Evolutionary conservation across 2,113 vertebrate genomes (phyloP).

Genomic region (Podarcis muralis): DNA sequence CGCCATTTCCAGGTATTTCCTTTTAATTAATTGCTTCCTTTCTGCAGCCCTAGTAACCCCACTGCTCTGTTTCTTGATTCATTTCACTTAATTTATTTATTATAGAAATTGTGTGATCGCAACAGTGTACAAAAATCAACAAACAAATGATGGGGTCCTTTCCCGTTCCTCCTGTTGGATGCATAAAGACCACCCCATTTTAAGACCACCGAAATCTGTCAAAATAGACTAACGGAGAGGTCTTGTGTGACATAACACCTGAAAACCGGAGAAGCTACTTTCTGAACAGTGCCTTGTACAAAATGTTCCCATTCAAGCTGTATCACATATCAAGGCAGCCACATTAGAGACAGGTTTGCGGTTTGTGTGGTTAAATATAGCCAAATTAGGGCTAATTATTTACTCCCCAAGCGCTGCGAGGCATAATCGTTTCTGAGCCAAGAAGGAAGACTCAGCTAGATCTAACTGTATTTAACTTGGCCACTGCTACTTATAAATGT

Average conservation of each 20-base stretch:
- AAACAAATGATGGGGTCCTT: background rate
- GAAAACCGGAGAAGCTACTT: background rate
- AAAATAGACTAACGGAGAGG: background rate
- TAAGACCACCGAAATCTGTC: background rate
- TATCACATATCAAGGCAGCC: constrained; percentile 2
- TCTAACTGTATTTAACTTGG: background rate
- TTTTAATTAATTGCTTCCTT: background rate
- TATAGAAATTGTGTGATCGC: background rate
- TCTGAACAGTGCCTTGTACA: background rate
- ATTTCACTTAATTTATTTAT: background rate
- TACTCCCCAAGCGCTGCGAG: background rate
- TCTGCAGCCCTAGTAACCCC: no score
- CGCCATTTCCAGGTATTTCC: background rate
- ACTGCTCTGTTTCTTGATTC: background rate
- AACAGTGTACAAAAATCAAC: background rate
- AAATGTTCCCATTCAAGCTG: constrained; percentile 1
- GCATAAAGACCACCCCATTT: background rate
- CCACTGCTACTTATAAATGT: background rate
- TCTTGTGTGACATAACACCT: background rate
- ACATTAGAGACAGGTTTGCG: constrained; percentile 8
- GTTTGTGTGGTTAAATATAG: constrained; percentile 10
- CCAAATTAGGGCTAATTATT: constrained; percentile 11
- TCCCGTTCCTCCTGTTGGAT: background rate
- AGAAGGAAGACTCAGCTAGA: background rate
- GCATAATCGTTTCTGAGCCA: background rate